phyloP scores from a whole-genome alignment of 2,113 vertebrate genomes.

The Crypturellus undulatus region DNA sequence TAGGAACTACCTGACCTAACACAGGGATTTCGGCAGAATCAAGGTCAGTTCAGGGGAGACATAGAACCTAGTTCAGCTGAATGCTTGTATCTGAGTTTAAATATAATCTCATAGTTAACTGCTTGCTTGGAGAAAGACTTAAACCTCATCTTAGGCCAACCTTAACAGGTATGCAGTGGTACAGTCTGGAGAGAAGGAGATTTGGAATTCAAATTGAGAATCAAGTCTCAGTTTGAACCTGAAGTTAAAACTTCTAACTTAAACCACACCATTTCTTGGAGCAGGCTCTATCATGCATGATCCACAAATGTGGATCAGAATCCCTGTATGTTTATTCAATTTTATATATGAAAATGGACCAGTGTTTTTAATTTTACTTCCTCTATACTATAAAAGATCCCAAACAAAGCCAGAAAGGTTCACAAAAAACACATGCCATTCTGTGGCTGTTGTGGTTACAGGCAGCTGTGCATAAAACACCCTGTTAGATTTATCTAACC shows the following conservation, averaged over 20 bases:
- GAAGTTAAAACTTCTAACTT: background rate
- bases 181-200: background rate
- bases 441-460: background rate
- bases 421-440: fast-evolving
- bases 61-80: background rate
- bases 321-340: background rate
- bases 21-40: background rate
- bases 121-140: background rate
- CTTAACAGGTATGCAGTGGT: background rate
- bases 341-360: background rate
- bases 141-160: fast-evolving
- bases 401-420: background rate
- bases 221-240: background rate
- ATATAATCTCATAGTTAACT: background rate
- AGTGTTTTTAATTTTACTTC: background rate
- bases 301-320: background rate
- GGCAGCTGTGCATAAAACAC: background rate
- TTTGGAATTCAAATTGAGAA: background rate
- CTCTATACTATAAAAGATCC: background rate
- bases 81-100: background rate
- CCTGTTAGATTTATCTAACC: background rate
- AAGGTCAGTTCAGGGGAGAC: fast-evolving
- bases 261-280: background rate
- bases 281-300: background rate
- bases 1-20: background rate